Evolutionary conservation across 2,888 invertebrate species (phyloP), one percentile per base, ranked within the genome.

Genomic region (Pandemis corylana): DNA sequence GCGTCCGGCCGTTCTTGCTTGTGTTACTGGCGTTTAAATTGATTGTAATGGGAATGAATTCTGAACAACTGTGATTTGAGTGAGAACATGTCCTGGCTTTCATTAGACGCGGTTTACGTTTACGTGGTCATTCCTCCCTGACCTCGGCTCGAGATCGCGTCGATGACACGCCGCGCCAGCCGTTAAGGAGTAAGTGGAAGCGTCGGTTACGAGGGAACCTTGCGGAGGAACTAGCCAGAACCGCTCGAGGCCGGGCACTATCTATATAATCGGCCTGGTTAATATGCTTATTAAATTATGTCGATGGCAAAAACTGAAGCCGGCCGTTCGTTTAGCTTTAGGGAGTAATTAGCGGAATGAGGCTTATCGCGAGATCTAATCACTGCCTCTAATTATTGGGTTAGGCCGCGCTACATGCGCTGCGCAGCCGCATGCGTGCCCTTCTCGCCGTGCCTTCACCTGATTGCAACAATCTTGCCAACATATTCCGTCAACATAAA

Each of bases 321-420:
- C 81, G 82, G 84, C 82, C 82, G 85, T 84, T 86, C 88, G 86
- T 92, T 92, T 94, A 89, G 94, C 94, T 94, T 92, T 91, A 94
- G 94, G 94, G 94, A 94, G 94, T 94, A 94, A 94, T 94, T 94
- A 94, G 91, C 88, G 82, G 90, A 92, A 91, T 91, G 90, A 89
- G 89, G 86, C 88, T 91, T 92, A 93, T 94, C 92, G 86, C 81
- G 80, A 84, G 87, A 90, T 93, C 90, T 91, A 92, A 94, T 94
- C 94, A 91, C 89, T 84, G 87, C 79, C 83, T 87, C 85, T 94
- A 94, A 94, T 94, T 93, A 92, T 90, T 91, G 90, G 89, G 85
- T 89, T 84, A 85, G 86, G 85, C 81, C 59, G 79, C 59, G 79
- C 85, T 84, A 85, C 84, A 87, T 84, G 65, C 72, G 72, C 84